phyloP scores from a whole-genome alignment of 2,888 invertebrate species.

The Tachina lurida region DNA sequence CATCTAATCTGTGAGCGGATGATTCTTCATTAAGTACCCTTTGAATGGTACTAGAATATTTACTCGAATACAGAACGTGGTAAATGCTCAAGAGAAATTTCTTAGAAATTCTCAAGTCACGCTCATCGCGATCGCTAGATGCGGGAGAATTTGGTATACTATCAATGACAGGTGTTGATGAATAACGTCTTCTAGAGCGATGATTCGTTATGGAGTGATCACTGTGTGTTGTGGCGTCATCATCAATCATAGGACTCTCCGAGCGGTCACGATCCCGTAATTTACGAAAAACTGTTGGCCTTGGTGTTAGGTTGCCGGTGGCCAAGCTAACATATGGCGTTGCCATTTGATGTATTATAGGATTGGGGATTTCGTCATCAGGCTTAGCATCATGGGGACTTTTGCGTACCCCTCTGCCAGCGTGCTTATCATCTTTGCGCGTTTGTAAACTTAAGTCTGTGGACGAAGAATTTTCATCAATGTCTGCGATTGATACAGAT shows the following conservation, averaged over 20 bases:
- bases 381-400: constrained; percentile 64
- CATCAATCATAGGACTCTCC: constrained; percentile 84
- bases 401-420: constrained; percentile 46
- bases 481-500: constrained; percentile 75
- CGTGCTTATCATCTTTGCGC: constrained; percentile 74
- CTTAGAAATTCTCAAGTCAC: constrained; percentile 91
- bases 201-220: constrained; percentile 77
- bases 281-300: constrained; percentile 81
- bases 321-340: constrained; percentile 55
- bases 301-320: constrained; percentile 70
- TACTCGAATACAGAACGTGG: constrained; percentile 90
- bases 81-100: constrained; percentile 94
- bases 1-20: constrained; percentile 92
- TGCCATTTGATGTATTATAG: constrained; percentile 67
- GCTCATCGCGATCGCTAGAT: constrained; percentile 88
- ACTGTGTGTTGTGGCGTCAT: constrained; percentile 83
- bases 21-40: constrained; percentile 90
- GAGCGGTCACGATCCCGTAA: constrained; percentile 83
- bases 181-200: constrained; percentile 79
- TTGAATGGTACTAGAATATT: constrained; percentile 92
- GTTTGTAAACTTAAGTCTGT: constrained; percentile 76
- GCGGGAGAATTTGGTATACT: constrained; percentile 86
- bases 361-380: constrained; percentile 68
- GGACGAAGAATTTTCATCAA: constrained; percentile 78
- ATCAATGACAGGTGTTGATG: constrained; percentile 85